phyloP scores from a whole-genome alignment of 2,888 invertebrate genomes.

The Dioctria rufipes region DNA sequence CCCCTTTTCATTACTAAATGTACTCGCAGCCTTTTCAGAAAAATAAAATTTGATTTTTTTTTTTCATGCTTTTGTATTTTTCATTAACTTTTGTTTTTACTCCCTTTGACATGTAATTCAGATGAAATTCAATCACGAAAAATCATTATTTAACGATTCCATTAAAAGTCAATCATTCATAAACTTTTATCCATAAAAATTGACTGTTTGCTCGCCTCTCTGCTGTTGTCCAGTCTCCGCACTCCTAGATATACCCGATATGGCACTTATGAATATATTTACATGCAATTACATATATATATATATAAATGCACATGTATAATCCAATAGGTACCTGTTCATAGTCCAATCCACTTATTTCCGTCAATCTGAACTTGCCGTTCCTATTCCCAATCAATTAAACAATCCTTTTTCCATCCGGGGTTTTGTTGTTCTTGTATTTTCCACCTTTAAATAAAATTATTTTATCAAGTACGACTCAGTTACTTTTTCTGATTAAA shows the following conservation, averaged over 20 bases:
- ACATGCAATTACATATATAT: background rate
- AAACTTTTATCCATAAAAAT: conserved; percentile 10
- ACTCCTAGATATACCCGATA: background rate
- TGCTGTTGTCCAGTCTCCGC: background rate
- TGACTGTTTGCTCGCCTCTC: background rate
- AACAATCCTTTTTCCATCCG: conserved; percentile 7
- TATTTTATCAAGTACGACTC: background rate
- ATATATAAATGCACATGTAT: background rate
- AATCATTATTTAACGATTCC: conserved; percentile 13
- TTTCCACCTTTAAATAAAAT: conserved; percentile 10
- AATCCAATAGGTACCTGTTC: background rate
- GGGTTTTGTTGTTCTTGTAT: background rate
- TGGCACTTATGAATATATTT: background rate
- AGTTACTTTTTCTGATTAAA: too few species aligned
- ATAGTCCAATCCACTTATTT: background rate
- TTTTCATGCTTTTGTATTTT: background rate
- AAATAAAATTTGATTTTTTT: background rate
- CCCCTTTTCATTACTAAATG: too few species aligned
- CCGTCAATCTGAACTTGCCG: background rate
- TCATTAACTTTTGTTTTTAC: conserved; percentile 2
- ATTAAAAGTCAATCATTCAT: conserved; percentile 6
- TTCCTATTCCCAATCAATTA: conserved; percentile 1
- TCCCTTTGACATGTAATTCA: conserved; percentile 9
- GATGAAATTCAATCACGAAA: conserved; percentile 13
- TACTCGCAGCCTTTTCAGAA: background rate